phyloP scores from a whole-genome alignment of 2,888 invertebrate genomes.

The Macaria notata region DNA sequence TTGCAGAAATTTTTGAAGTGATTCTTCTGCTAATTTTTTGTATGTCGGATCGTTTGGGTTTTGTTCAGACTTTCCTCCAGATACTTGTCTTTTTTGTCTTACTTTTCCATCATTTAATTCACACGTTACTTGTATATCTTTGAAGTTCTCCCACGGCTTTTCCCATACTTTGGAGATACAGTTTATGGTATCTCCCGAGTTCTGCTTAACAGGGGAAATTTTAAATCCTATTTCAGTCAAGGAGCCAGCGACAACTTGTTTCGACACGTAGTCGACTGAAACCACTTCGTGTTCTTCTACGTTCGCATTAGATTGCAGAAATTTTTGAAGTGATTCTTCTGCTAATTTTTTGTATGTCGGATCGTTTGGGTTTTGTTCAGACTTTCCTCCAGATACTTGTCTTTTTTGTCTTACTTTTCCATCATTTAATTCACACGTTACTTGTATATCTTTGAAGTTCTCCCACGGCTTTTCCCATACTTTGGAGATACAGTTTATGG shows the following conservation, averaged over 20 bases:
- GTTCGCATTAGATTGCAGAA: slow-evolving; percentile 32
- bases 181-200: slow-evolving; percentile 21
- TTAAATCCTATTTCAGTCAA: slow-evolving; percentile 36
- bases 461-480: slow-evolving; percentile 36
- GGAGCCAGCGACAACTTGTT: slow-evolving; percentile 39
- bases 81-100: slow-evolving; percentile 32
- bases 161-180: slow-evolving; percentile 48
- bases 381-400: slow-evolving; percentile 26
- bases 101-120: slow-evolving; percentile 1
- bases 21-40: slow-evolving; percentile 40
- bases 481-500: slow-evolving; percentile 32
- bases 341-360: slow-evolving; percentile 41
- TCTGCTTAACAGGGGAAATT: slow-evolving; percentile 9
- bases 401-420: slow-evolving; percentile 33
- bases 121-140: slow-evolving; percentile 41
- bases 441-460: slow-evolving; percentile 35
- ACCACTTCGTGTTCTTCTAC: slow-evolving; percentile 22
- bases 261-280: slow-evolving; percentile 33
- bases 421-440: slow-evolving; percentile 31
- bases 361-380: slow-evolving; percentile 15
- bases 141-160: slow-evolving; percentile 38
- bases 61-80: slow-evolving; percentile 21
- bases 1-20: slow-evolving; percentile 37
- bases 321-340: slow-evolving; percentile 40
- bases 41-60: slow-evolving; percentile 34